These are phyloP conservation scores for Chelon labrosus DNA, from an alignment of 2,797 vertebrate species.

Conservation along the genomic window DNA sequence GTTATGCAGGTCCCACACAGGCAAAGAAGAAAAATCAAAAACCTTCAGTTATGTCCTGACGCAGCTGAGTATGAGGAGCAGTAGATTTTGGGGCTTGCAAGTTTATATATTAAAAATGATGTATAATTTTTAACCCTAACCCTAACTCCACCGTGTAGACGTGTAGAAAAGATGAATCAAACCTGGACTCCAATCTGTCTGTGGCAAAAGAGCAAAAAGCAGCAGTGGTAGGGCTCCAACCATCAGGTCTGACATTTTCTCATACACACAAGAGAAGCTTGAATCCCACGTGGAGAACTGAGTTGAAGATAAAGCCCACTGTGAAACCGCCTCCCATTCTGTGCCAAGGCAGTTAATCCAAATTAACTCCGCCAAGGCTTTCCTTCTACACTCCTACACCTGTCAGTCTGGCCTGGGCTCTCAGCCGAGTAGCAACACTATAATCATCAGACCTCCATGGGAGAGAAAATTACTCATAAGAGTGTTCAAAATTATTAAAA, in stretches of 20 bases:
- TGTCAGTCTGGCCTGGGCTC: slow-evolving; percentile 66
- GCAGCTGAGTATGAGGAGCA: neutral
- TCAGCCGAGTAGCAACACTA: slow-evolving; percentile 25
- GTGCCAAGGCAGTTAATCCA: slow-evolving; percentile 71
- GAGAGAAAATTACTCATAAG: slow-evolving; percentile 38
- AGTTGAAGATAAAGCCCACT: slow-evolving; percentile 60
- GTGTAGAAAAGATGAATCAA: slow-evolving; percentile 1
- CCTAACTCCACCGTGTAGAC: neutral
- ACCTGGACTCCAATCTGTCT: neutral
- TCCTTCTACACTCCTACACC: slow-evolving; percentile 70
- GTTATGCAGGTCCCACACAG: slow-evolving; percentile 30
- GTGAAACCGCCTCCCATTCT: slow-evolving; percentile 61
- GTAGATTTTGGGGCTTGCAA: neutral
- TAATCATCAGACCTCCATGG: slow-evolving; percentile 32
- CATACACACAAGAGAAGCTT: slow-evolving; percentile 40
- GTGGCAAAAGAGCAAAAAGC: neutral
- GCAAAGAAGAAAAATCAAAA: slow-evolving; percentile 38
- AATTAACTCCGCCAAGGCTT: slow-evolving; percentile 72
- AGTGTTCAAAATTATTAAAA: slow-evolving; percentile 36
- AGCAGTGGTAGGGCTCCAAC: neutral
- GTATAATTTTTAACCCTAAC: slow-evolving; percentile 3
- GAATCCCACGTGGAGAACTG: slow-evolving; percentile 54
- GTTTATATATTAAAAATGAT: neutral
- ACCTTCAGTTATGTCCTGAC: slow-evolving; percentile 10
- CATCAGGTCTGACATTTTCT: slow-evolving; percentile 30